Conservation (phyloP, 2,888 invertebrate species). For the Eulithis prunata region DNA sequence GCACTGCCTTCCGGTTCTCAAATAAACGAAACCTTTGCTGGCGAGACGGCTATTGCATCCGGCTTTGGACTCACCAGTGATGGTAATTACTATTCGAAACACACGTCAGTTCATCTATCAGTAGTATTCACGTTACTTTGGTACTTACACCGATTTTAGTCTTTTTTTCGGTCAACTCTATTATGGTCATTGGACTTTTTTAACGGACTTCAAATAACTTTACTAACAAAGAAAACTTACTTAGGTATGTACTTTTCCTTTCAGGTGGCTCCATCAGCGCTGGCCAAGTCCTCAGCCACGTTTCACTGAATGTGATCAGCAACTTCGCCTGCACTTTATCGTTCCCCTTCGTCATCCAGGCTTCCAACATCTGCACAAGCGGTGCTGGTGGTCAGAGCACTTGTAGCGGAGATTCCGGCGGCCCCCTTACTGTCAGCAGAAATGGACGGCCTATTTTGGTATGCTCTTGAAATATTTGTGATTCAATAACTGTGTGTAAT, state of each 20-base stretch:
- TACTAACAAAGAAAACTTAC: too few relatives aligned
- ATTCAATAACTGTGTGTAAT: too few relatives aligned
- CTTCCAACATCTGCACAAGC: slow-evolving; percentile 58
- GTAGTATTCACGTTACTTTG: too few relatives aligned
- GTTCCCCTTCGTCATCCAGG: slow-evolving; percentile 52
- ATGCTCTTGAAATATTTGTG: neutral
- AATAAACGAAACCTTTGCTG: slow-evolving; percentile 49
- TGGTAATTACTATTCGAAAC: slow-evolving; percentile 21
- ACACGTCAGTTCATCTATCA: too few relatives aligned
- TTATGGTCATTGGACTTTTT: too few relatives aligned
- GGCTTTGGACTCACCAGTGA: slow-evolving; percentile 56
- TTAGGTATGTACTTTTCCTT: neutral
- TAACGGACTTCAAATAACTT: too few relatives aligned
- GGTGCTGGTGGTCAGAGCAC: slow-evolving; percentile 44
- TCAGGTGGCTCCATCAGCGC: slow-evolving; percentile 45
- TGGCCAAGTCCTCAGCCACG: slow-evolving; percentile 49
- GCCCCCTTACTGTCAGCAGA: slow-evolving; percentile 51
- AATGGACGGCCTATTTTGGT: slow-evolving; percentile 31
- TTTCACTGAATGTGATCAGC: slow-evolving; percentile 54
- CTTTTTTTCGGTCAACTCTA: too few relatives aligned
- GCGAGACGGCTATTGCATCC: slow-evolving; percentile 54
- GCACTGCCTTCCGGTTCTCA: slow-evolving; percentile 51
- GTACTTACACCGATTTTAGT: too few relatives aligned
- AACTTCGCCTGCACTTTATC: slow-evolving; percentile 51
- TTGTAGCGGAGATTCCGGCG: slow-evolving; percentile 63